Base-by-base conservation (phyloP, 2,113 vertebrate species). In the Lynx canadensis region DNA sequence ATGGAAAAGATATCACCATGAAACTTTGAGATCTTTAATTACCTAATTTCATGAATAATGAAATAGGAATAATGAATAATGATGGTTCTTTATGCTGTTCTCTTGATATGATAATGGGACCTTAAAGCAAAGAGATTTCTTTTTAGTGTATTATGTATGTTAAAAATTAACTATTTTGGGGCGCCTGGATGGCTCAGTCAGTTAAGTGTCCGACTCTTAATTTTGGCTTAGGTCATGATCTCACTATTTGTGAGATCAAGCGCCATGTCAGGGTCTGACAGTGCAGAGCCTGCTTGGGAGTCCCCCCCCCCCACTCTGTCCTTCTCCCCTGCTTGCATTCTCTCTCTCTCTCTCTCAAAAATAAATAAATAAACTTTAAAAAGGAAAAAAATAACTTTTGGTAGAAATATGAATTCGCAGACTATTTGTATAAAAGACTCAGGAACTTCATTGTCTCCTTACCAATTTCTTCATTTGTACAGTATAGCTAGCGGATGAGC, bases 121-220 rank as follows among this genome's bases (percentile, higher is more conserved):
- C 50, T 95, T 91, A 83, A 91, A 88, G 76, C 69, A 52, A 33
- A 90, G 38, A 45, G 12, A 25, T 91, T 96, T 93, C n/a, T 92
- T 92, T 88, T 89, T 48, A 41, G 29, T 84, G 9, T 78, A 84
- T 86, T 94, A 65, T 66, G 60, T 91, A 84, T 68, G 8, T 89
- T 84, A 91, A 94, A 91, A 91, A 29, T 80, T 73, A 80, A 68
- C 48, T 78, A 48, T 79, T 50, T 86, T 50, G 74, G 57, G 57
- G 57, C 9, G 3, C 57, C 21, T 60, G 57, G 21, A 60, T 60
- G 57, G 57, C 57, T 60, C 57, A 60, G 57, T 60, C 21, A 8
- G 57, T 60, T 60, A 60, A 60, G 21, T 21, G 7, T 60, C 57
- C 8, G 18, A 23, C 57, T 60, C 21, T 23, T 60, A 23, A 60